Evolutionary conservation across 1,140 invertebrate species (phyloP).

Genomic region (Lineus longissimus): DNA sequence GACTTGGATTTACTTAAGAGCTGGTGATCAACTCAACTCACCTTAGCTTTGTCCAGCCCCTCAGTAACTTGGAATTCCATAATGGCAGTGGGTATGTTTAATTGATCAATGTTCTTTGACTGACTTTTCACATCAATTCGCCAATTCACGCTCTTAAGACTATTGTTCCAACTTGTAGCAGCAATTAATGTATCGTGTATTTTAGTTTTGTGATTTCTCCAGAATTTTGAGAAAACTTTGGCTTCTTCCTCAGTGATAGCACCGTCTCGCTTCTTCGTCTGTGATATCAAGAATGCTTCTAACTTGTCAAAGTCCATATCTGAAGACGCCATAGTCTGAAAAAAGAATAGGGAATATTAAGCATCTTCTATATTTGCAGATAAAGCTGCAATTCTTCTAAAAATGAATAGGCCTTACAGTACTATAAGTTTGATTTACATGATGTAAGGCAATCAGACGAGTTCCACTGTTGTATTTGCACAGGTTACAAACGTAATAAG

Average conservation of each 20-base stretch:
- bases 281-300: constrained; percentile 46
- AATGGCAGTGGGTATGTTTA: constrained; percentile 48
- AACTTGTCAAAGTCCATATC: constrained; percentile 50
- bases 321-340: constrained; percentile 47
- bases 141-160: constrained; percentile 44
- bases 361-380: too few relatives aligned
- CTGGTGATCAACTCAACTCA: too few relatives aligned
- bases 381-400: too few relatives aligned
- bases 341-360: constrained; percentile 10
- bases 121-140: constrained; percentile 50
- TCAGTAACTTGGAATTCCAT: constrained; percentile 44
- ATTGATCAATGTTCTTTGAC: constrained; percentile 38
- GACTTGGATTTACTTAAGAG: too few relatives aligned
- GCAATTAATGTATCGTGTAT: constrained; percentile 46
- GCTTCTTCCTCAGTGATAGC: constrained; percentile 45
- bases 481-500: too few relatives aligned
- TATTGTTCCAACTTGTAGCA: constrained; percentile 45
- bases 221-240: constrained; percentile 45
- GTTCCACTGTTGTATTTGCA: too few relatives aligned
- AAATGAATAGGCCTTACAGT: too few relatives aligned
- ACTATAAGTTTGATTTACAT: too few relatives aligned
- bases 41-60: constrained; percentile 19
- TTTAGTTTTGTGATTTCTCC: constrained; percentile 48
- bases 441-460: too few relatives aligned
- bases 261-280: constrained; percentile 42